Conservation (phyloP, 2,888 invertebrate species). For the Acleris cristana region DNA sequence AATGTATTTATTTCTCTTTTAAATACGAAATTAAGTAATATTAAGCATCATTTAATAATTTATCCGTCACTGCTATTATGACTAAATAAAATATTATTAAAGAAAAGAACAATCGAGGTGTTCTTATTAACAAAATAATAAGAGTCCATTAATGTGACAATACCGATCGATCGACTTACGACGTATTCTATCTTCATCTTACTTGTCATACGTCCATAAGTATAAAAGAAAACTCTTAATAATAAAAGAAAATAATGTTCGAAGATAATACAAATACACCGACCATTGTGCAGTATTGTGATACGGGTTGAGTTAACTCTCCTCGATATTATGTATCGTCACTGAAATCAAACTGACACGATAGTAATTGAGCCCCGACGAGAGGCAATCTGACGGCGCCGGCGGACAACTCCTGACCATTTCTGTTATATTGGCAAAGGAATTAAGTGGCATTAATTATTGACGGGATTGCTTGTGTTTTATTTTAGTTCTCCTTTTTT, state of each 20-base stretch:
- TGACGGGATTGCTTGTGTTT: conserved; percentile 1
- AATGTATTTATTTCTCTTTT: no score
- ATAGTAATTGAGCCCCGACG: conserved; percentile 26
- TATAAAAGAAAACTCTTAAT: neutral
- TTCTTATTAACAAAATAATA: no score
- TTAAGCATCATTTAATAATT: no score
- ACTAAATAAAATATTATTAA: no score
- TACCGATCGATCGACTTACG: no score
- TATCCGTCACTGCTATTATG: no score
- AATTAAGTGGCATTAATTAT: conserved; percentile 12
- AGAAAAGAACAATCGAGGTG: no score
- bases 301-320: conserved; percentile 20
- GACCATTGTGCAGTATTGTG: conserved; percentile 15
- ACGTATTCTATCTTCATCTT: no score
- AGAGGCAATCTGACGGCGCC: neutral
- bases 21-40: no score
- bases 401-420: conserved; percentile 5
- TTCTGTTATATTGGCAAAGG: conserved; percentile 14
- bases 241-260: neutral
- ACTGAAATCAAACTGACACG: conserved; percentile 18
- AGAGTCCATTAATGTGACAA: no score
- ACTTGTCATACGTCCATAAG: neutral
- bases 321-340: conserved; percentile 19
- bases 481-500: neutral
- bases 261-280: conserved; percentile 10